A percentile compares a stretch with the other conserved stretches of the same genome.
These are phyloP conservation scores for Pediacus dermestoides DNA, from an alignment of 2,888 invertebrate species.

Conservation along the genomic window DNA sequence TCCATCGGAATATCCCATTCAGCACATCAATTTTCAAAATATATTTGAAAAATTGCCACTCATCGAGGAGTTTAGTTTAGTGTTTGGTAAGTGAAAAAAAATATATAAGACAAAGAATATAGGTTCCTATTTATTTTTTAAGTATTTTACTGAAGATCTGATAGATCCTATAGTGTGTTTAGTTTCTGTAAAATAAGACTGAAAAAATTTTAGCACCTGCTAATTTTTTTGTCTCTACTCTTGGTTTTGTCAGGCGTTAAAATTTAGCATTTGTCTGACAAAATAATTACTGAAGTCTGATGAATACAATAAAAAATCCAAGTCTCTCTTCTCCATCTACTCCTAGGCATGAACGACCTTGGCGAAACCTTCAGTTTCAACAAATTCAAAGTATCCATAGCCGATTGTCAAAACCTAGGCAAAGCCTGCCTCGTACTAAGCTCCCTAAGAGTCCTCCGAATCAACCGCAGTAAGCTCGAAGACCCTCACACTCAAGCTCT, in stretches of 20 bases:
- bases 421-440: slow-evolving; percentile 43
- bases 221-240: no score
- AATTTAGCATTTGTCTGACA: no score
- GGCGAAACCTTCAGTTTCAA: slow-evolving; percentile 55
- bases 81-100: slow-evolving; percentile 39
- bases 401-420: slow-evolving; percentile 59
- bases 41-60: slow-evolving; percentile 54
- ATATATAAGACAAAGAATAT: slow-evolving; percentile 1
- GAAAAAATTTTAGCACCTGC: no score
- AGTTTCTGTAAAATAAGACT: no score
- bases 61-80: slow-evolving; percentile 53
- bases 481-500: slow-evolving; percentile 58
- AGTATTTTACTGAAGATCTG: background rate
- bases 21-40: slow-evolving; percentile 59
- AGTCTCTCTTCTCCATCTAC: background rate
- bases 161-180: background rate
- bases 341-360: slow-evolving; percentile 48
- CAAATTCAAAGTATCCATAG: slow-evolving; percentile 60
- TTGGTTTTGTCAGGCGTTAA: no score
- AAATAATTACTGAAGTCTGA: no score
- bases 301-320: no score
- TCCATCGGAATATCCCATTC: slow-evolving; percentile 46
- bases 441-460: slow-evolving; percentile 53
- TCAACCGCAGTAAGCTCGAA: slow-evolving; percentile 60
- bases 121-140: slow-evolving; percentile 3